Base-by-base conservation (phyloP, 2,113 vertebrate species). In the Todiramphus saurophagus region DNA sequence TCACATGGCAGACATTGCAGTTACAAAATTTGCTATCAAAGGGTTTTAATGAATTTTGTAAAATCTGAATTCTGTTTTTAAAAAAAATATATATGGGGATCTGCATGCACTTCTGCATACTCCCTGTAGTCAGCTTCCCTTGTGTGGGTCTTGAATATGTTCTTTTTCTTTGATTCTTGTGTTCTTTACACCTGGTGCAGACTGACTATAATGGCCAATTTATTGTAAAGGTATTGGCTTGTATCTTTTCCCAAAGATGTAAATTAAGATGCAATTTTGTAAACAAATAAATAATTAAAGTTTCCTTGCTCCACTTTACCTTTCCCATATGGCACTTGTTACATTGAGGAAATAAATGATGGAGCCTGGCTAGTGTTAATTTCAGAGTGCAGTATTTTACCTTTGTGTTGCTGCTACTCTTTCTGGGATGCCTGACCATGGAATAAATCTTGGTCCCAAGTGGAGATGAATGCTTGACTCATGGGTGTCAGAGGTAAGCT, bases 101-200 rank as follows among this genome's bases (percentile, higher is more conserved):
- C n/a, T 83, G 55, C 21, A 9, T 27, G 23, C 8, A 10, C 5
- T 62, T 77, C 8, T 69, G 31, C 28, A 18, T 41, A 4, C 4
- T 70, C 48, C 33, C 27, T 67, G 21, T 8, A 56, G 25, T 30
- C 19, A 17, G 7, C 16, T 33, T 62, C 19, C 30, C 21, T 41
- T 37, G 13, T 41, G 25, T 1, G 1, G 4, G 13, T 59, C 62
- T n/a, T 75, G 20, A 35, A 39, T 8, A 6, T 60, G 16, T 0
- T 31, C 5, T 23, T 70, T 68, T 63, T 44, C 33, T 83, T 78
- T 10, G 13, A 23, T 73, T 87, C 17, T 35, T 39, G 10, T 64
- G 13, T 55, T 78, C 23, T 90, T 85, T 74, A 53, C 24, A 62
- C 21, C 13, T 67, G 35, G 2, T 50, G 16, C 43, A 78, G 20